Percentiles rank a stretch among this genome's conserved stretches.
Evolutionary conservation across 2,113 vertebrate genomes (phyloP).

Genomic region (Haliaeetus leucogaster): DNA sequence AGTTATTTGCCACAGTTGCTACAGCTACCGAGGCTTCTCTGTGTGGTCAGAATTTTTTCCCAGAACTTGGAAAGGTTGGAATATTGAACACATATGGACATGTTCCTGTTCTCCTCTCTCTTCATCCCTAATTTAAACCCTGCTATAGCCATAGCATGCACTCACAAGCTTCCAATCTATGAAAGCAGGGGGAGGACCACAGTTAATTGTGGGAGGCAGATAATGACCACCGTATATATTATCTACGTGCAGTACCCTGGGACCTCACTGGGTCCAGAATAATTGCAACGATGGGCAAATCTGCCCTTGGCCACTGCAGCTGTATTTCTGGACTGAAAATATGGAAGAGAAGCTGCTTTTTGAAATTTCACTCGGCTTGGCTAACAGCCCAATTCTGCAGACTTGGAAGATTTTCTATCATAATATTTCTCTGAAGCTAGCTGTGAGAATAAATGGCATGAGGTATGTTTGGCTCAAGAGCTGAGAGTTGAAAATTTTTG

Average conservation of each 20-base stretch:
- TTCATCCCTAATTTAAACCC: background rate
- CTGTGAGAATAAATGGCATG: slow-evolving; percentile 49
- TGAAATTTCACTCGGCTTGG: slow-evolving; percentile 16
- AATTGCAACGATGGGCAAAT: background rate
- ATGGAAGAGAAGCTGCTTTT: background rate
- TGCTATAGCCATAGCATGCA: background rate
- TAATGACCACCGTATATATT: background rate
- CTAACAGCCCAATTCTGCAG: slow-evolving; percentile 31
- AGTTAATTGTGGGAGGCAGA: background rate
- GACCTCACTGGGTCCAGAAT: background rate
- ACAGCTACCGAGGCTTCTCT: background rate
- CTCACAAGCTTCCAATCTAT: background rate
- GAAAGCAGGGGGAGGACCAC: background rate
- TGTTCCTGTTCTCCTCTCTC: background rate
- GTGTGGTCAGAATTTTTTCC: background rate
- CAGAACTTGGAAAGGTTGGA: background rate
- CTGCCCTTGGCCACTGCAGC: background rate
- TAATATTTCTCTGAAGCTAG: slow-evolving; percentile 53
- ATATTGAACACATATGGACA: background rate
- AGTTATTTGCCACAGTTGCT: background rate
- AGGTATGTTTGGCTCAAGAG: slow-evolving; percentile 32
- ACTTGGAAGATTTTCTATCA: slow-evolving; percentile 50
- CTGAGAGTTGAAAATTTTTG: slow-evolving; percentile 17
- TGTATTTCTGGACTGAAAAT: background rate
- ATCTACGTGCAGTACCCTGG: background rate